These are phyloP conservation scores for Tyrannus savana DNA, from an alignment of 2,113 vertebrate species.

Conservation along the genomic window DNA sequence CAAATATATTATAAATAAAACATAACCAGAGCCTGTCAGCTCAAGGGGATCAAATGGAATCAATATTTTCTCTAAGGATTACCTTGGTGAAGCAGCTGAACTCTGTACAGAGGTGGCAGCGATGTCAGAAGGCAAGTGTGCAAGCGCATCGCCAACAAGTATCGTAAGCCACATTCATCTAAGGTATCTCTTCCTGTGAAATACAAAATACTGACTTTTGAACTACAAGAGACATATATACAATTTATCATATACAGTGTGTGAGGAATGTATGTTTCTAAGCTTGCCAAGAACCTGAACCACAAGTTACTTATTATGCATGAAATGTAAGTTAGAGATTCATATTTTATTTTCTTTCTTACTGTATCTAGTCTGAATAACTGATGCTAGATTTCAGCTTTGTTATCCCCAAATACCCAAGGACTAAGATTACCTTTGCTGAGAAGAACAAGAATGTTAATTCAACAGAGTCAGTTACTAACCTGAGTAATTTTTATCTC, in stretches of 20 bases:
- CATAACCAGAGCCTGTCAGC: neutral
- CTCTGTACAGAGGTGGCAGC: slow-evolving; percentile 92
- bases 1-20: neutral
- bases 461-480: neutral
- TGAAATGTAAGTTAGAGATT: neutral
- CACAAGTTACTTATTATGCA: neutral
- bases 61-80: neutral
- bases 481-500: slow-evolving; percentile 92
- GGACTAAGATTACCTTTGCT: neutral
- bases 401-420: neutral
- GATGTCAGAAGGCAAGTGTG: slow-evolving; percentile 96
- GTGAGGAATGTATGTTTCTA: neutral
- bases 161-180: slow-evolving; percentile 94
- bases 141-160: slow-evolving; percentile 95
- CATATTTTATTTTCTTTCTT: neutral
- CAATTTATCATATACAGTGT: neutral
- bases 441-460: neutral
- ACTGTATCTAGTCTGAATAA: neutral
- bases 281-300: neutral
- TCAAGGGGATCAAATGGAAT: neutral
- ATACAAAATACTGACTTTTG: neutral
- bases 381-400: neutral
- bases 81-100: slow-evolving; percentile 97
- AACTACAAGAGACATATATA: neutral
- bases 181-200: slow-evolving; percentile 89